Base-by-base conservation (phyloP, 2,113 vertebrate genomes). In the Rhinopomastus cyanomelas region DNA sequence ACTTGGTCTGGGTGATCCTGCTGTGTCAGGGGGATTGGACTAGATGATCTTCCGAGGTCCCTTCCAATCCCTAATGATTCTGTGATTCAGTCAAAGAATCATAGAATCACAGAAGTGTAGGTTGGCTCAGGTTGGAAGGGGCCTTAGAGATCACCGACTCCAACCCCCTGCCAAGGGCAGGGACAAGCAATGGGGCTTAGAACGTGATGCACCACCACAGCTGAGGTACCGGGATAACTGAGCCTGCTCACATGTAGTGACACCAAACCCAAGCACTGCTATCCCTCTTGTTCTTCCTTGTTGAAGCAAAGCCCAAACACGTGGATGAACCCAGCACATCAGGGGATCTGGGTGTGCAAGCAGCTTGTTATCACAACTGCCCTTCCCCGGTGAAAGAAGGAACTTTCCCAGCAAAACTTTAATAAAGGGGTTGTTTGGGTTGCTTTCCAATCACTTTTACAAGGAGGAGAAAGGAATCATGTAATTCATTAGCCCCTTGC, bases 241-340 rank as follows among this genome's bases (percentile, higher is more conserved):
- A 94, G 81, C 57, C 52, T 94, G 80, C 76, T 76, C 61, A 75
- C 69, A 78, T 73, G 59, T 53, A 90, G 76, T 79, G 82, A 89
- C 71, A 88, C 48, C 65, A 86, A 85, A 93, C 92, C 86, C 55
- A 91, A 87, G 62, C 87, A 52, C 36, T 92, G 85, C 46, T 57
- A 36, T 55, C 61, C 7, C 4, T 52, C 61, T 66, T 85, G 74
- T 69, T 94, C 44, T 55, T 87, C 68, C 89, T 84, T 92, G 87
- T 67, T 92, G 84, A 90, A 88, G 71, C 74, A 29, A 39, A 68
- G 55, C 61, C 62, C 72, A 87, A 76, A 90, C 49, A 81, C 29
- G 36, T 68, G 85, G 64, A 13, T 16, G 73, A 93, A 53, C 89
- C 68, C 84, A 69, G 75, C 55, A 53, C 78, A 55, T 55, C 62